Evolutionary conservation across 2,888 invertebrate species (phyloP).

Genomic region (Aphodius sticticus): DNA sequence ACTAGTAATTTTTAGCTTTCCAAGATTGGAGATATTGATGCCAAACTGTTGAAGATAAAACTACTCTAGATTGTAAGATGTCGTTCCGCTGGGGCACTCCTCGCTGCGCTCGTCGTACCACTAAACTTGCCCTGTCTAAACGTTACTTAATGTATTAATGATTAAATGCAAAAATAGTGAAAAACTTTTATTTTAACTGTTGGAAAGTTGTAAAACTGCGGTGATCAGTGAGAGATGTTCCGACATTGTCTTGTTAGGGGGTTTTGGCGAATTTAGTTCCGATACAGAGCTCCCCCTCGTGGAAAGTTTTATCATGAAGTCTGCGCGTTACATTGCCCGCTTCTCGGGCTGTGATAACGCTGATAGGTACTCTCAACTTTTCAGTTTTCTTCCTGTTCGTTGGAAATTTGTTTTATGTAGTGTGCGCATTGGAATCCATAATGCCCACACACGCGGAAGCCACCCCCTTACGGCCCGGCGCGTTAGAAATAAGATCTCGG

Average conservation of each 20-base stretch:
- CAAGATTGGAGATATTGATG: too few relatives aligned
- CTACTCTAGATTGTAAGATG: too few relatives aligned
- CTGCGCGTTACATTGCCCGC: conserved; percentile 37
- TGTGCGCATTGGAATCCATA: conserved; percentile 42
- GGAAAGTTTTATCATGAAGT: conserved; percentile 45
- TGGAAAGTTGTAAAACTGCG: conserved; percentile 10
- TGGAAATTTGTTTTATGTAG: conserved; percentile 43
- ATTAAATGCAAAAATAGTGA: neutral
- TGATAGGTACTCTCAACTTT: conserved; percentile 43
- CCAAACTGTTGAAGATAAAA: too few relatives aligned
- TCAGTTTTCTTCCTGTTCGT: conserved; percentile 40
- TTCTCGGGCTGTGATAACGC: conserved; percentile 44
- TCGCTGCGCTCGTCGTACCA: neutral
- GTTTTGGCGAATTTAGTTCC: conserved; percentile 38
- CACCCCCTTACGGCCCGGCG: neutral
- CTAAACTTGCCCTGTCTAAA: conserved; percentile 5
- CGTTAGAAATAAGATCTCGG: neutral
- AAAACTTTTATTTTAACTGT: conserved; percentile 6
- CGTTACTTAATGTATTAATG: too few relatives aligned
- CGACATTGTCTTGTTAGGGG: conserved; percentile 23
- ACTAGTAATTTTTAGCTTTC: too few relatives aligned
- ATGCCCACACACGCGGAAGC: conserved; percentile 29
- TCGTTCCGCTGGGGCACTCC: too few relatives aligned
- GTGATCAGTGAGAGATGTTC: conserved; percentile 17
- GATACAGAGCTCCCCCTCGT: conserved; percentile 39